These are phyloP conservation scores for Ceyx melanurus DNA, from an alignment of 2,113 vertebrate species.

Conservation along the genomic window DNA sequence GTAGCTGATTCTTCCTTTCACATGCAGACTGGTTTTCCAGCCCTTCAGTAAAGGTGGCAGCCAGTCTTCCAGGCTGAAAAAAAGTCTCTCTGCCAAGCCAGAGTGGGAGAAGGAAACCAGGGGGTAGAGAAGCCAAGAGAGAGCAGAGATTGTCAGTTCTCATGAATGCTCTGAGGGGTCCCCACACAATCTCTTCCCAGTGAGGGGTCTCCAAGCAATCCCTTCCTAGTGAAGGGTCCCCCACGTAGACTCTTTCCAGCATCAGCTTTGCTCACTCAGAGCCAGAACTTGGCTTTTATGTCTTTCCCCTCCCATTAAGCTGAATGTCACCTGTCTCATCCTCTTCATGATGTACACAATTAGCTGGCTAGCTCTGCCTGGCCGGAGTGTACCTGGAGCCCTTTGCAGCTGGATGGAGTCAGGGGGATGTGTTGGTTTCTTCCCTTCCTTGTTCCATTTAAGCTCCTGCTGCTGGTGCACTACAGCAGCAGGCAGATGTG, in stretches of 20 bases:
- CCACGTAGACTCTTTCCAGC: neutral
- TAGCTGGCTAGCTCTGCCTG: neutral
- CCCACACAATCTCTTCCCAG: neutral
- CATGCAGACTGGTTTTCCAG: neutral
- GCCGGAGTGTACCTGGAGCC: neutral
- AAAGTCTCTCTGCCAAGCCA: neutral
- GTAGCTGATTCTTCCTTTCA: neutral
- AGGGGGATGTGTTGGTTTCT: neutral
- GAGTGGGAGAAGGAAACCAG: neutral
- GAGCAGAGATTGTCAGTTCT: neutral
- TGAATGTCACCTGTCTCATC: neutral
- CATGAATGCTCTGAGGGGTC: neutral
- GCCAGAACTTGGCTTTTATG: neutral
- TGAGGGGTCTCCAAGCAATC: neutral
- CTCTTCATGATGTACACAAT: neutral
- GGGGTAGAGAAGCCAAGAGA: neutral
- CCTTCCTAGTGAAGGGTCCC: neutral
- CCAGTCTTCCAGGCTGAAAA: neutral
- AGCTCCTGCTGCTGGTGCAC: neutral
- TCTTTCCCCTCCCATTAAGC: neutral
- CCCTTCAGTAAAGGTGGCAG: neutral
- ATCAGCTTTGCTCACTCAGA: neutral
- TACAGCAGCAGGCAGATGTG: neutral
- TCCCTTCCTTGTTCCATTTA: neutral
- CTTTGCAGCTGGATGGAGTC: neutral